These are phyloP conservation scores for Mantis religiosa DNA, from an alignment of 2,888 invertebrate species.

Conservation along the genomic window DNA sequence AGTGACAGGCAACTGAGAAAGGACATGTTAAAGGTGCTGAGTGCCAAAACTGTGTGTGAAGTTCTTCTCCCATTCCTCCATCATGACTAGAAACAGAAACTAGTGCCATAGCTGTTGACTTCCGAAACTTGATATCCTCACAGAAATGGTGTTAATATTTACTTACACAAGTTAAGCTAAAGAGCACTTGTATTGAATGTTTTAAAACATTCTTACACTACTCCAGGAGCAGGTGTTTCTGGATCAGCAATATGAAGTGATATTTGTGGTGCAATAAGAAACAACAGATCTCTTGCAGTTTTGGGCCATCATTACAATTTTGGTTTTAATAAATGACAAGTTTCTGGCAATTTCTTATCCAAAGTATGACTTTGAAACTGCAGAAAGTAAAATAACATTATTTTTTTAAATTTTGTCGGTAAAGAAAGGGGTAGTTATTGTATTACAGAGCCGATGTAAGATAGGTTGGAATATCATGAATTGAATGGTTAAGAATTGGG, in stretches of 20 bases:
- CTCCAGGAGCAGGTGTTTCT: not conserved
- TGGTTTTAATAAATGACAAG: not conserved
- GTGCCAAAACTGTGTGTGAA: not conserved
- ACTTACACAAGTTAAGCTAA: not conserved
- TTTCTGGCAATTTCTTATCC: not conserved
- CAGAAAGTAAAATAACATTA: not conserved
- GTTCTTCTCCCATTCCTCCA: not conserved
- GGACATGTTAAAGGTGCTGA: not conserved
- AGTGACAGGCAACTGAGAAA: not conserved
- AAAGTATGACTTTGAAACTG: not conserved
- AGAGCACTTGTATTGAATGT: not conserved
- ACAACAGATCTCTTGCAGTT: not conserved
- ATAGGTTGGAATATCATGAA: no score
- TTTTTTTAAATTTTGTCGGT: not conserved
- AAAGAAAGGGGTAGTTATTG: not conserved
- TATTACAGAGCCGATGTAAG: no score
- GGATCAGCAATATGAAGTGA: not conserved
- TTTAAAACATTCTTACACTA: not conserved
- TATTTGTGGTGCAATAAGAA: not conserved
- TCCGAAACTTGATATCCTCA: not conserved
- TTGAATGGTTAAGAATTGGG: not conserved
- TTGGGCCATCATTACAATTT: not conserved
- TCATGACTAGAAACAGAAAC: not conserved
- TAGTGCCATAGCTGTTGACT: not conserved
- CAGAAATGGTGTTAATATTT: not conserved